Conservation (phyloP, 2,797 vertebrate genomes). For the Falco novaeseelandiae region DNA sequence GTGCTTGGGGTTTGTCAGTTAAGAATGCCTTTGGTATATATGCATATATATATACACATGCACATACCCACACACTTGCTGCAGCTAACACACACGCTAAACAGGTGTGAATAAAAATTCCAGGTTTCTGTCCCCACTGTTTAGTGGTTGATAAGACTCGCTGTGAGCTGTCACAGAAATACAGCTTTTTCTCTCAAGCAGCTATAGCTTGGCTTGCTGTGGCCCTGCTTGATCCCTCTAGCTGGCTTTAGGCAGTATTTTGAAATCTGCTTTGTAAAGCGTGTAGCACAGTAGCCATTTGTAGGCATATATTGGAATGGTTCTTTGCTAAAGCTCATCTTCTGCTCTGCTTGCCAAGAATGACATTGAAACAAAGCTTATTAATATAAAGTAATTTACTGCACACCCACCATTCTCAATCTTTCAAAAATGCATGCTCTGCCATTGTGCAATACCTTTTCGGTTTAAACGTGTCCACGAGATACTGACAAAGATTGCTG, state of each 20-base stretch:
- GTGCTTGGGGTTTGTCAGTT: not conserved
- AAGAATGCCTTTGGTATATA: not conserved
- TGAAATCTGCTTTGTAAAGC: not conserved
- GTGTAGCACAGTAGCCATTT: not conserved
- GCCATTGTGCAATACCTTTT: not conserved
- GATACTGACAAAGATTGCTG: slow-evolving; percentile 6
- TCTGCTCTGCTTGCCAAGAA: slow-evolving; percentile 17
- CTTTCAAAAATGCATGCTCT: not conserved
- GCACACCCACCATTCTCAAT: fast-evolving
- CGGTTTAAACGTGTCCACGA: not conserved
- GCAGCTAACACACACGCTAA: not conserved
- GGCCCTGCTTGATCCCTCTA: not conserved
- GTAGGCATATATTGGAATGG: not conserved
- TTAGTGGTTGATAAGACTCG: not conserved
- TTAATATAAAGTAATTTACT: slow-evolving; percentile 25
- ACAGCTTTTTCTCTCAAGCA: not conserved
- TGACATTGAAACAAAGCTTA: slow-evolving; percentile 33
- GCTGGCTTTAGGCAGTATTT: not conserved
- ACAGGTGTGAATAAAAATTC: not conserved
- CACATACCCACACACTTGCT: not conserved
- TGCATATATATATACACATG: not conserved
- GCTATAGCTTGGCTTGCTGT: not conserved
- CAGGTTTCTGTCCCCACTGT: not conserved
- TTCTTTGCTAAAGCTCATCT: not conserved
- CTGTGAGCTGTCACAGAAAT: not conserved